phyloP scores from a whole-genome alignment of 1,140 invertebrate species.

The Leguminivora glycinivorella region DNA sequence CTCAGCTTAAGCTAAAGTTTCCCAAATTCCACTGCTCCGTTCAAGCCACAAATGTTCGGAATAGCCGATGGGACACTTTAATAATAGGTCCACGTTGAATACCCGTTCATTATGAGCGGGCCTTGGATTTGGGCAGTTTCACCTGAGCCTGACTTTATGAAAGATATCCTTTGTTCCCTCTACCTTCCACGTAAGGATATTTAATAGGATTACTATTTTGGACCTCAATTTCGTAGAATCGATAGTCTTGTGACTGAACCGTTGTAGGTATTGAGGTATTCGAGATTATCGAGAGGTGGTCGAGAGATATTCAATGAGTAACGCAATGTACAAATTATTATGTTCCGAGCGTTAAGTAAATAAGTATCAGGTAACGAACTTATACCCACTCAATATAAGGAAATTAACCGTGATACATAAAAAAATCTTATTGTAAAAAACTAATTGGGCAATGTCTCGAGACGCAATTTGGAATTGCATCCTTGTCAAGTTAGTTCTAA shows the following conservation, averaged over 20 bases:
- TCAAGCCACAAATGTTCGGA: neutral
- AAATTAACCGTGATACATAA: too few relatives aligned
- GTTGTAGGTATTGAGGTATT: too few relatives aligned
- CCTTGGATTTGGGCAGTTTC: neutral
- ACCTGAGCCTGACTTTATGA: neutral
- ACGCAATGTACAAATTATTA: too few relatives aligned
- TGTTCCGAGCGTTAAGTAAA: too few relatives aligned
- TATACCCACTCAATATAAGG: too few relatives aligned
- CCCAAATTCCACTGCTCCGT: neutral
- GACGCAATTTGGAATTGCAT: neutral
- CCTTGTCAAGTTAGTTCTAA: neutral
- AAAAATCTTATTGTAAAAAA: too few relatives aligned
- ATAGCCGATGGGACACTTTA: neutral
- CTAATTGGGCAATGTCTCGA: neutral
- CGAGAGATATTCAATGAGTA: too few relatives aligned
- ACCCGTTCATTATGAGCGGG: neutral
- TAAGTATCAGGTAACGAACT: too few relatives aligned
- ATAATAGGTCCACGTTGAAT: constrained; percentile 3
- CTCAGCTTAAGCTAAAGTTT: neutral
- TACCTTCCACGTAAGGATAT: neutral
- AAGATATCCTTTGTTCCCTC: neutral
- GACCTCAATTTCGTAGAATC: too few relatives aligned
- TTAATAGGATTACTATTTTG: too few relatives aligned
- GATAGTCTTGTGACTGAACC: too few relatives aligned
- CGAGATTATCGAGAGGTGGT: too few relatives aligned